These are phyloP conservation scores for Hirudo medicinalis DNA, from an alignment of 1,140 invertebrate species.

Conservation along the genomic window DNA sequence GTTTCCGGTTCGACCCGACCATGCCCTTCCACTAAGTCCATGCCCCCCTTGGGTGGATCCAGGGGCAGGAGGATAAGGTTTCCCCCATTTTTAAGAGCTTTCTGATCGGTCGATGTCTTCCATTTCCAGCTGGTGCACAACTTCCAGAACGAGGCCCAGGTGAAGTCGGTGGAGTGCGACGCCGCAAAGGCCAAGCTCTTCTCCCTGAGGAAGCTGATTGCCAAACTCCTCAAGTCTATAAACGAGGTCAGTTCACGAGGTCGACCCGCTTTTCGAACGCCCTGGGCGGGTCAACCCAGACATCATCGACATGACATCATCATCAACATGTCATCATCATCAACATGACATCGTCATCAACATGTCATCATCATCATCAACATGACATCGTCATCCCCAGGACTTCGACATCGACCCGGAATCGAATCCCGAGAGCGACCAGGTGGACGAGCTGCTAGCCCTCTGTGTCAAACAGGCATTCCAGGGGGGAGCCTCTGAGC, in stretches of 20 bases:
- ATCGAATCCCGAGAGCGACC: conserved; percentile 31
- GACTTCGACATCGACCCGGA: conserved; percentile 40
- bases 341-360: conserved; percentile 1
- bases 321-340: neutral
- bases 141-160: conserved; percentile 37
- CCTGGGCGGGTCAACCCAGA: too few species aligned
- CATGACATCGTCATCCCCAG: conserved; percentile 23
- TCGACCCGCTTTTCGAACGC: neutral
- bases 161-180: conserved; percentile 33
- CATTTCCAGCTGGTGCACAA: conserved; percentile 35
- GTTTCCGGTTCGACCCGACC: too few species aligned
- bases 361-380: neutral
- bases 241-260: conserved; percentile 32
- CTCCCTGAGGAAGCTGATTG: conserved; percentile 36
- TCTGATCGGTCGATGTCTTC: too few species aligned
- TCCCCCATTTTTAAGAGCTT: too few species aligned
- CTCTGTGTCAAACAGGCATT: conserved; percentile 36
- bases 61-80: too few species aligned
- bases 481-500: conserved; percentile 24
- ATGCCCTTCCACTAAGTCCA: too few species aligned
- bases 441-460: conserved; percentile 37
- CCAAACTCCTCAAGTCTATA: conserved; percentile 36
- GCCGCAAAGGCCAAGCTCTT: conserved; percentile 32
- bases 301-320: too few species aligned
- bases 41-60: too few species aligned